Base-by-base conservation (phyloP, 2,113 vertebrate genomes). In the Dromiciops gliroides region DNA sequence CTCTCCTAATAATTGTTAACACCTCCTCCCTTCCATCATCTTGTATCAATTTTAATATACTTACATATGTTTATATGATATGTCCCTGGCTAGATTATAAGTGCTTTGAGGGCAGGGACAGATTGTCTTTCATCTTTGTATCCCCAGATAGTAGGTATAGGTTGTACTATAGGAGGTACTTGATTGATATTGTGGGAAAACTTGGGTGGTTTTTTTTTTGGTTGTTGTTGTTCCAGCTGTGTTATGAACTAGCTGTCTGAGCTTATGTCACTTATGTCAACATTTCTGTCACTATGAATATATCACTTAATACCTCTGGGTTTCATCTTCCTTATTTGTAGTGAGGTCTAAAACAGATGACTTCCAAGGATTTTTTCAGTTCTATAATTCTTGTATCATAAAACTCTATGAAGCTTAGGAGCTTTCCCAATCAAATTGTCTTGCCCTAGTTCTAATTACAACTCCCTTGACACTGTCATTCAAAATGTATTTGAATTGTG, bases 401-500 rank as follows among this genome's bases (percentile, higher is more conserved):
- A 67, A 67, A 67, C 31, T 67, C 26, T 26, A 25, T 67, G 60
- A 67, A 67, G 60, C 28, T 67, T 67, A 67, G 31, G 26, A 67
- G 56, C 11, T 67, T 37, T 67, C 31, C 60, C 31, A 67, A 67
- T 67, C 26, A 47, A 88, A 89, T 88, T 89, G 22, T 56, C 75
- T 91, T 14, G 47, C 48, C n/a, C 9, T 47, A 0, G 94, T 94
- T 92, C 91, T 52, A 93, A 88, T 37, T 8, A 28, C 10, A 83
- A 48, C 60, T 89, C 91, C 91, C 22, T 90, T 88, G 48, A 25
- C 53, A 93, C 31, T 67, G 37, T 67, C 37, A 37, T 14, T 67
- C 31, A 67, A 67, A 49, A n/a, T 92, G 26, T 10, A n/a, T n/a
- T 94, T 48, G 94, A 96, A 90, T 48, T 60, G 24, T 28, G 47